These are phyloP conservation scores for Anneissia japonica DNA, from an alignment of 35 echinoderm and acorn worm genomes.

Conservation along the genomic window DNA sequence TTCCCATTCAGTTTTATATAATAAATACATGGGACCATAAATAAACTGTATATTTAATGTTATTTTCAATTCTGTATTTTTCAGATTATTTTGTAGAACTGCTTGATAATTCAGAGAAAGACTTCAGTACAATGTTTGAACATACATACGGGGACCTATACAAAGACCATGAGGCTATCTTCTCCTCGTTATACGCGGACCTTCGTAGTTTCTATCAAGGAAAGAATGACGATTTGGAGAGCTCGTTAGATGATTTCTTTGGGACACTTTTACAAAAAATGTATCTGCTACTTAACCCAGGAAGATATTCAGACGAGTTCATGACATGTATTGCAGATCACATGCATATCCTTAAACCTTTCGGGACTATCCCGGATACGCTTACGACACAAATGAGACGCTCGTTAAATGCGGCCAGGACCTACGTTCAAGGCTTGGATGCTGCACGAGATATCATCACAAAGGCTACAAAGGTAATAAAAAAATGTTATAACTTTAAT, in stretches of 20 bases:
- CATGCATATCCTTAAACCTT: conserved; percentile 65
- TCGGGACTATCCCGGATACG: conserved; percentile 67
- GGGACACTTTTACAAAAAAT: conserved; percentile 69
- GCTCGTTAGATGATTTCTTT: conserved; percentile 90
- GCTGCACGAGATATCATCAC: conserved; percentile 62
- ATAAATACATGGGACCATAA: no score
- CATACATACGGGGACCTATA: conserved; percentile 79
- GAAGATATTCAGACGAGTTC: conserved; percentile 47
- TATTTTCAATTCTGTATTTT: conserved; percentile 22
- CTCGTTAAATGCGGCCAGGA: conserved; percentile 74
- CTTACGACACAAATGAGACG: conserved; percentile 52
- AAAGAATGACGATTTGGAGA: conserved; percentile 56
- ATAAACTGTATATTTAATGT: no score
- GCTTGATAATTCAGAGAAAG: conserved; percentile 60
- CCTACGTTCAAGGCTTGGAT: conserved; percentile 79
- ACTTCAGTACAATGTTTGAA: conserved; percentile 77
- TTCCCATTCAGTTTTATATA: no score
- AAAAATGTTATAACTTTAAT: no score
- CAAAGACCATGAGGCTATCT: conserved; percentile 60
- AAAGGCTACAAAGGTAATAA: conserved; percentile 78
- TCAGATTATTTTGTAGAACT: conserved; percentile 89
- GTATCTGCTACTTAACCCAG: conserved; percentile 61
- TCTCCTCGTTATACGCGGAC: conserved; percentile 61
- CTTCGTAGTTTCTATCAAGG: conserved; percentile 80
- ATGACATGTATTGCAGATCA: conserved; percentile 60